A percentile compares a stretch with the other conserved stretches of the same genome.
Evolutionary conservation across 2,113 vertebrate species (phyloP).

Genomic region (Perccottus glenii): DNA sequence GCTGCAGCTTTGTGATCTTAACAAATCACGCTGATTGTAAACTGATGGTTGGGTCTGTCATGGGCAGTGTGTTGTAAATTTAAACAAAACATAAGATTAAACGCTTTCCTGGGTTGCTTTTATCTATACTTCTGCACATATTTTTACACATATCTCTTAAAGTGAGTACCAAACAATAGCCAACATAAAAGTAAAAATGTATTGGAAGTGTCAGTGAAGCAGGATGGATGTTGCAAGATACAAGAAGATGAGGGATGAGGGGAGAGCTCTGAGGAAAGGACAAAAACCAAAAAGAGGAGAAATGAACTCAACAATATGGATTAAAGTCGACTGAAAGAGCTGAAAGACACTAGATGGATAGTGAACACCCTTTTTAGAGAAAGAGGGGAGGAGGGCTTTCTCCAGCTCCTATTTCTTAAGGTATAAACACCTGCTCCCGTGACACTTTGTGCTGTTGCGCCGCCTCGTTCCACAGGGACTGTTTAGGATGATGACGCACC

Average conservation of each 20-base stretch:
- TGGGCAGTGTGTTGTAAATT: constrained; percentile 61
- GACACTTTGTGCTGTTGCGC: constrained; percentile 33
- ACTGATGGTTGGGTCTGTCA: constrained; percentile 22
- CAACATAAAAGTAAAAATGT: background rate
- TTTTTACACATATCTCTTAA: constrained; percentile 6
- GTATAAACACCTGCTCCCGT: constrained; percentile 56
- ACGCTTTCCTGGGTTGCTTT: constrained; percentile 26
- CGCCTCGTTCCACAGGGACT: constrained; percentile 25
- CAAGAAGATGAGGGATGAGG: constrained; percentile 13
- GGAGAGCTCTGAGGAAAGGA: constrained; percentile 1
- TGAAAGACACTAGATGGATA: background rate
- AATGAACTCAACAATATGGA: constrained; percentile 17
- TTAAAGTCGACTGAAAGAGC: constrained; percentile 21
- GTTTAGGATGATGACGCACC: constrained; percentile 38
- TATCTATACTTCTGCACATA: constrained; percentile 7
- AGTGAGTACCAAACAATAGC: too few relatives aligned
- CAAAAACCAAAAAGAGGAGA: constrained; percentile 9
- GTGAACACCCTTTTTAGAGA: constrained; percentile 1
- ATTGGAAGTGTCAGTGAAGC: constrained; percentile 2
- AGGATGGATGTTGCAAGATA: background rate
- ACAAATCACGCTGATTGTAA: constrained; percentile 43
- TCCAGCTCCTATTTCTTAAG: constrained; percentile 35
- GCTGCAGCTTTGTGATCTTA: constrained; percentile 33
- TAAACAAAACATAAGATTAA: constrained; percentile 32
- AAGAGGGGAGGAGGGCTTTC: background rate